Conservation (phyloP, 2,888 invertebrate genomes). For the Microplitis deprimator region DNA sequence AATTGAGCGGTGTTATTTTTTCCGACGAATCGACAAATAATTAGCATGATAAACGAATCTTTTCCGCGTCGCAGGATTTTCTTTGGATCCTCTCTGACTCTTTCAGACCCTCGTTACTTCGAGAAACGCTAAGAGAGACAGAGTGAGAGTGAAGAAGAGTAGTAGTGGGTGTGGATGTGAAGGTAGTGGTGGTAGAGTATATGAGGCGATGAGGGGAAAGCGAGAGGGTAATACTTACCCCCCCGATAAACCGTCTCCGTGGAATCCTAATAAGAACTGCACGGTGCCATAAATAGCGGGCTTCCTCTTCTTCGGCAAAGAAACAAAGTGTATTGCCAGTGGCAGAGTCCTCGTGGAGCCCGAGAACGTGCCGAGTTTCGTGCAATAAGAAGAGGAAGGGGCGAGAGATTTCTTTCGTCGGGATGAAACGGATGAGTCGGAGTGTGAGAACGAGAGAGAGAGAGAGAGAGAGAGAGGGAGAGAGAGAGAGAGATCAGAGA, state of each 20-base stretch:
- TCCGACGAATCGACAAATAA: slow-evolving; percentile 43
- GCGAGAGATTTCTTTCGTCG: slow-evolving; percentile 56
- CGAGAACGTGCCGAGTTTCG: slow-evolving; percentile 55
- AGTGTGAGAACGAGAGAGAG: slow-evolving; percentile 41
- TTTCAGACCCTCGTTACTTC: slow-evolving; percentile 46
- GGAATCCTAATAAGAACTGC: slow-evolving; percentile 61
- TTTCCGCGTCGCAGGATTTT: slow-evolving; percentile 24
- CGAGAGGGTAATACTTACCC: slow-evolving; percentile 34
- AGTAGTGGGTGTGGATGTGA: background rate
- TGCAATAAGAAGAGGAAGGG: slow-evolving; percentile 42
- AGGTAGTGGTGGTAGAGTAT: background rate
- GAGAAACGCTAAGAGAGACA: background rate
- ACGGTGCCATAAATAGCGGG: slow-evolving; percentile 60
- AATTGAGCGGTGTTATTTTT: background rate
- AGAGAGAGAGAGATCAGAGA: slow-evolving; percentile 37
- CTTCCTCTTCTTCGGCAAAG: slow-evolving; percentile 58
- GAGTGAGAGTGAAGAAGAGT: background rate
- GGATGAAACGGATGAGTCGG: slow-evolving; percentile 46
- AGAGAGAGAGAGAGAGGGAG: slow-evolving; percentile 46
- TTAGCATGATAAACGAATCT: slow-evolving; percentile 45
- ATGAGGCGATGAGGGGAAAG: slow-evolving; percentile 27
- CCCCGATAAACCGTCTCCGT: slow-evolving; percentile 56
- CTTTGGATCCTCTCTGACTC: slow-evolving; percentile 36
- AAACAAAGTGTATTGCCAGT: slow-evolving; percentile 61
- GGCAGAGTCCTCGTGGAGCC: slow-evolving; percentile 54